These are phyloP conservation scores for Metallyticus violacea DNA, from an alignment of 2,888 invertebrate species.

Conservation along the genomic window DNA sequence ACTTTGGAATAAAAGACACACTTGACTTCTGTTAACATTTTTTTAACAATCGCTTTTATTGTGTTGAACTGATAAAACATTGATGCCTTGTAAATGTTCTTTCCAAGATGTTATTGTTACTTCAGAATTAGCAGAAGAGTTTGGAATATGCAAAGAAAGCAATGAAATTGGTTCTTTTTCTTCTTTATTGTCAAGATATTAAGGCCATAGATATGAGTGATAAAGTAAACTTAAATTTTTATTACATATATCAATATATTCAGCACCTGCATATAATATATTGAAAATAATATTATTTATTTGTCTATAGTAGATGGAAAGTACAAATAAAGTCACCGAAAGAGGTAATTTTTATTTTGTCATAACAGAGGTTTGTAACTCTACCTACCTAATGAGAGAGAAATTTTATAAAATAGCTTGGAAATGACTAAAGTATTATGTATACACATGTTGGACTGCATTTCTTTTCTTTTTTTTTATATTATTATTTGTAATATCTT, in stretches of 20 bases:
- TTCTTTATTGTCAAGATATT: neutral
- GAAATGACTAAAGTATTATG: neutral
- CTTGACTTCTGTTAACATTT: neutral
- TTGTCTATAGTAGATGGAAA: conserved; percentile 6
- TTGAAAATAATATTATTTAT: neutral
- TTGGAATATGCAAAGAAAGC: neutral
- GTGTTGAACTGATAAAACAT: neutral
- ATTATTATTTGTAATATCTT: too few species aligned
- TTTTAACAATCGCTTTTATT: neutral
- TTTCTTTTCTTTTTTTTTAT: too few species aligned
- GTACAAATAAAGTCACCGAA: conserved; percentile 19
- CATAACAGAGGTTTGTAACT: neutral
- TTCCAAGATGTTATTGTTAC: too few species aligned
- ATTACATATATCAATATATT: neutral
- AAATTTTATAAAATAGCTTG: neutral
- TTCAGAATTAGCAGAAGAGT: neutral
- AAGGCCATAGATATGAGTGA: neutral
- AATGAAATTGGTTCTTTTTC: neutral
- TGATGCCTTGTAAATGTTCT: neutral
- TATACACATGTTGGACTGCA: neutral
- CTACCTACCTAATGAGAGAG: neutral
- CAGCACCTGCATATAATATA: neutral
- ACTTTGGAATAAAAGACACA: neutral
- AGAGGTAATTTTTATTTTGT: conserved; percentile 5
- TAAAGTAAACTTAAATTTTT: neutral